Evolutionary conservation across 2,797 vertebrate species (phyloP).

Genomic region (Channallabes apus): DNA sequence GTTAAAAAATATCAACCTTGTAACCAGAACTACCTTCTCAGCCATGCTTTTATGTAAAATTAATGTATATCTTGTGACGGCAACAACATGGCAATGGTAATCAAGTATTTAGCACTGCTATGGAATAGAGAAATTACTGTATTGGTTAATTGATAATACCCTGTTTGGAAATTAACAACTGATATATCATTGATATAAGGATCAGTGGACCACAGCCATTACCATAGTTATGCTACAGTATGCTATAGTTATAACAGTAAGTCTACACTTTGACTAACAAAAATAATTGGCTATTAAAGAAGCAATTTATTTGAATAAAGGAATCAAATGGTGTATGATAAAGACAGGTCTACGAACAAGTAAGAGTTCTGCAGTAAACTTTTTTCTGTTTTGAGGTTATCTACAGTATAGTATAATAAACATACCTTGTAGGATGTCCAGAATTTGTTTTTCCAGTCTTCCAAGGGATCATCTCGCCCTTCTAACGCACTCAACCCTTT

Average conservation of each 20-base stretch:
- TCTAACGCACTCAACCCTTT: constrained; percentile 77
- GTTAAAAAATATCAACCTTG: neutral
- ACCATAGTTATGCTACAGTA: neutral
- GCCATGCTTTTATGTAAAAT: neutral
- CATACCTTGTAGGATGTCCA: constrained; percentile 78
- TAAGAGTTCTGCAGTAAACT: neutral
- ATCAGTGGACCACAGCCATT: neutral
- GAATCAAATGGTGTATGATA: neutral
- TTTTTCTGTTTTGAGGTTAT: neutral
- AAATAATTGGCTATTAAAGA: neutral
- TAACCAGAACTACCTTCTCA: neutral
- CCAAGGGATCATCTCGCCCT: constrained; percentile 68
- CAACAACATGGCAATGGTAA: neutral
- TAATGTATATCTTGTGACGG: neutral
- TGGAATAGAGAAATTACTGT: neutral
- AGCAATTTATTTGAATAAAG: neutral
- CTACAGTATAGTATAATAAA: neutral
- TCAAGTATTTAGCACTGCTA: neutral
- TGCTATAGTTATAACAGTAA: no score
- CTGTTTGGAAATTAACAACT: neutral
- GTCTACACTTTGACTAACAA: neutral
- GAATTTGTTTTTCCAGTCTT: constrained; percentile 78
- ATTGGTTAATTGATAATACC: neutral
- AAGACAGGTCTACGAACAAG: neutral
- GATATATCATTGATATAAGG: neutral